A percentile compares a stretch with the other conserved stretches of the same genome.
These are phyloP conservation scores for Agrilus biguttatus DNA, from an alignment of 2,888 invertebrate species.

Conservation along the genomic window DNA sequence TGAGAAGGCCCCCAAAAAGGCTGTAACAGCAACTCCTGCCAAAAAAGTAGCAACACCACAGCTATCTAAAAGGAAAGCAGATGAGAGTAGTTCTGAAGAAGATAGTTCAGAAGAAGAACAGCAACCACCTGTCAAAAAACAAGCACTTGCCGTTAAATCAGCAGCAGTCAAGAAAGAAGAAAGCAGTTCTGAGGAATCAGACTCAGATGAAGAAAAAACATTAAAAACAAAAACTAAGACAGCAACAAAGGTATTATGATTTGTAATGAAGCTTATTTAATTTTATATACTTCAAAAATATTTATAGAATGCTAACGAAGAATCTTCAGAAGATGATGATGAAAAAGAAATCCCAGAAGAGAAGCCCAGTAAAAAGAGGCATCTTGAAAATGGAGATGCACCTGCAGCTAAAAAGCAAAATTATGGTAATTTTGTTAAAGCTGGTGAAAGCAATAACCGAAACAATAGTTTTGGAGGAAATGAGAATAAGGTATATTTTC, in stretches of 20 bases:
- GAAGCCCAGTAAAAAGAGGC: conserved; percentile 27
- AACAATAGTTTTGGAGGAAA: conserved; percentile 23
- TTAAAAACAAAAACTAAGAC: conserved; percentile 19
- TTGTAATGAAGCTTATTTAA: too few relatives aligned
- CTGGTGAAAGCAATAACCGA: conserved; percentile 21
- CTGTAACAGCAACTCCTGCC: conserved; percentile 12
- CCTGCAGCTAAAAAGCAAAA: conserved; percentile 38
- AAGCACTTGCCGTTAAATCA: conserved; percentile 10
- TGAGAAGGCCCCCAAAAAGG: conserved; percentile 14
- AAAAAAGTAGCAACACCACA: conserved; percentile 12
- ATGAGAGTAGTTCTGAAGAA: conserved; percentile 23
- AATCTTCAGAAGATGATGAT: conserved; percentile 19
- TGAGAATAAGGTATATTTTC: conserved; percentile 11
- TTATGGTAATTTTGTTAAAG: conserved; percentile 60
- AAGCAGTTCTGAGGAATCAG: conserved; percentile 11
- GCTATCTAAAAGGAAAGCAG: conserved; percentile 13
- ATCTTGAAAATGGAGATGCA: conserved; percentile 24
- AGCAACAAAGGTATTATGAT: too few relatives aligned
- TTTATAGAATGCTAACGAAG: conserved; percentile 9
- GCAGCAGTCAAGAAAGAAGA: conserved; percentile 6
- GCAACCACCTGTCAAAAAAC: conserved; percentile 12
- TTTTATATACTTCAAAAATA: too few relatives aligned
- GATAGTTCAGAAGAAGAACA: conserved; percentile 22
- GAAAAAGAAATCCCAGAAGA: conserved; percentile 12
- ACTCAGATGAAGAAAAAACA: conserved; percentile 15